Evolutionary conservation across 2,113 vertebrate species (phyloP).

Genomic region (Neodon shergylaensis): DNA sequence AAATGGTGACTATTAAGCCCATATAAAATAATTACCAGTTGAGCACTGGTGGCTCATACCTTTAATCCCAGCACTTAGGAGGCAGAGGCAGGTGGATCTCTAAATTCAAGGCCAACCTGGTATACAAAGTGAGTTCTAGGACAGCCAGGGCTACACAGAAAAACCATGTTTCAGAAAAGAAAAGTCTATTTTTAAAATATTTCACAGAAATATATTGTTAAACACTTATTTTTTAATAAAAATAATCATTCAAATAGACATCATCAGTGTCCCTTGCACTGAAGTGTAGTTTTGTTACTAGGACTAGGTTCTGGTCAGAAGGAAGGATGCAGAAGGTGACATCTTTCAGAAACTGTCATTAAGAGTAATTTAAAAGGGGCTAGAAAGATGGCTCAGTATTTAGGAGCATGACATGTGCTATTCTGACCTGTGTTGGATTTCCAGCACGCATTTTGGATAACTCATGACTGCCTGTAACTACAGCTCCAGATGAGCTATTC

Average conservation of each 20-base stretch:
- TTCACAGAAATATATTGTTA: not conserved
- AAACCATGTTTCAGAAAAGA: not conserved
- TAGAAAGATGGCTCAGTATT: not conserved
- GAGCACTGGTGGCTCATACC: not conserved
- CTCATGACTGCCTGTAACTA: not conserved
- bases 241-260: not conserved
- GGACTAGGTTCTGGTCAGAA: not conserved
- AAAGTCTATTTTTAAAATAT: not conserved
- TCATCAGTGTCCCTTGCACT: not conserved
- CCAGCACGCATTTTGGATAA: not conserved
- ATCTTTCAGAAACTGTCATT: not conserved
- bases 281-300: not conserved
- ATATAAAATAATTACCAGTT: not conserved
- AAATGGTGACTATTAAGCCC: not conserved
- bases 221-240: not conserved
- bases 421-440: not conserved
- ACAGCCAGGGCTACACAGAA: not conserved
- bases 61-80: not conserved
- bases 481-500: not conserved
- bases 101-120: not conserved
- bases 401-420: not conserved
- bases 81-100: not conserved
- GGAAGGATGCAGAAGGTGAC: not conserved
- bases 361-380: not conserved
- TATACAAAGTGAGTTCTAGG: too few species aligned